These are phyloP conservation scores for Puntigrus tetrazona DNA, from an alignment of 2,113 vertebrate genomes.

Conservation along the genomic window DNA sequence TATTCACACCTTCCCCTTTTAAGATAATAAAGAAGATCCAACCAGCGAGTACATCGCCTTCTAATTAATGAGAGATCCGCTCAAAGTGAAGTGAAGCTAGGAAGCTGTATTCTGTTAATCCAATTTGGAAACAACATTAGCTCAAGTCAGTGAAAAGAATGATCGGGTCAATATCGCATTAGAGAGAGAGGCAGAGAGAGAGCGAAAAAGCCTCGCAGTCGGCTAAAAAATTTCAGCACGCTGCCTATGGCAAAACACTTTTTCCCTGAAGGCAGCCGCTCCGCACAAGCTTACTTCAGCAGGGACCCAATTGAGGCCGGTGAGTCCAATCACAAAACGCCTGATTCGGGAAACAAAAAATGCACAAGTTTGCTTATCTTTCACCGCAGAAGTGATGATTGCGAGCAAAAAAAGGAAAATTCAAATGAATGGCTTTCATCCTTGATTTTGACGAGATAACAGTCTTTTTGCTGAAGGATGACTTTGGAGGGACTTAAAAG, in stretches of 20 bases:
- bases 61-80: conserved; percentile 16
- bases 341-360: conserved; percentile 51
- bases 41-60: conserved; percentile 5
- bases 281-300: conserved; percentile 66
- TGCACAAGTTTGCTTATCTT: conserved; percentile 54
- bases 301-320: conserved; percentile 52
- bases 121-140: conserved; percentile 48
- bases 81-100: conserved; percentile 27
- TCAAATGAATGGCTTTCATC: conserved; percentile 51
- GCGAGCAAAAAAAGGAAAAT: conserved; percentile 41
- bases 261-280: conserved; percentile 58
- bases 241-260: conserved; percentile 70
- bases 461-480: conserved; percentile 45
- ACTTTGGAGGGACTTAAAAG: conserved; percentile 17
- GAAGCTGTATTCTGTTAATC: conserved; percentile 35
- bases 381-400: conserved; percentile 53
- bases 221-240: conserved; percentile 43
- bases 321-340: conserved; percentile 58
- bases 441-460: conserved; percentile 44
- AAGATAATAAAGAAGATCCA: conserved; percentile 12
- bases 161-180: conserved; percentile 58
- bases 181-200: conserved; percentile 34
- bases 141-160: conserved; percentile 45
- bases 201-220: conserved; percentile 48
- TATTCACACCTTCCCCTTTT: neutral